A percentile compares a stretch with the other conserved stretches of the same genome.
Conservation (phyloP, 2,797 vertebrate genomes). For the Clarias pachynema region DNA sequence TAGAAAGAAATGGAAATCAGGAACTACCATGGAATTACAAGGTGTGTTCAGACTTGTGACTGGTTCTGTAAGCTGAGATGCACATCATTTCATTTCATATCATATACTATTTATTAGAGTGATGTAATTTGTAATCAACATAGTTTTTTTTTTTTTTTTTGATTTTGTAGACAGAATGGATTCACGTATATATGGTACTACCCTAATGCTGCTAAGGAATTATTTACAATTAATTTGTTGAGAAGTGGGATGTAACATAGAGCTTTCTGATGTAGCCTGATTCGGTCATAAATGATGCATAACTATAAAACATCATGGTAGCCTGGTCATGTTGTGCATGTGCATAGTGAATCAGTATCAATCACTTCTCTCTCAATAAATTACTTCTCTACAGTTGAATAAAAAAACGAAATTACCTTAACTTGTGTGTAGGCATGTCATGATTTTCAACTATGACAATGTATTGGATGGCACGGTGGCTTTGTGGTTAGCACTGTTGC, state of each 20-base stretch:
- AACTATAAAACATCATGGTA: not conserved
- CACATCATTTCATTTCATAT: not conserved
- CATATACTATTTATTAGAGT: not conserved
- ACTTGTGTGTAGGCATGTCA: not conserved
- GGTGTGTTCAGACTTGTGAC: no score
- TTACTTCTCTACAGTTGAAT: not conserved
- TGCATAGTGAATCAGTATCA: not conserved
- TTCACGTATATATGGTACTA: not conserved
- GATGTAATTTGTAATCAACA: not conserved
- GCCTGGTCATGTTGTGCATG: no score
- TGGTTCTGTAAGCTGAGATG: no score
- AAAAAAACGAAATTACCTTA: no score
- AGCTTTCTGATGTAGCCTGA: no score
- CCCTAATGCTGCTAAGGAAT: not conserved
- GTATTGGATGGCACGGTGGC: no score
- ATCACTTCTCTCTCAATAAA: not conserved
- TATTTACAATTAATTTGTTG: not conserved
- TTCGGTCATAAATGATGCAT: not conserved
- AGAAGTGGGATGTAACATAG: not conserved
- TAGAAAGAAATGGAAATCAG: no score
- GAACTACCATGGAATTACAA: no score
- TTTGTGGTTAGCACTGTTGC: no score
- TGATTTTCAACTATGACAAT: no score
- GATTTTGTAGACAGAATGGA: not conserved
- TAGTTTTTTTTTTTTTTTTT: not conserved